Evolutionary conservation across 2,797 vertebrate species (phyloP), one percentile per base, ranked within the genome.

Genomic region (Coccyzus lansbergi): DNA sequence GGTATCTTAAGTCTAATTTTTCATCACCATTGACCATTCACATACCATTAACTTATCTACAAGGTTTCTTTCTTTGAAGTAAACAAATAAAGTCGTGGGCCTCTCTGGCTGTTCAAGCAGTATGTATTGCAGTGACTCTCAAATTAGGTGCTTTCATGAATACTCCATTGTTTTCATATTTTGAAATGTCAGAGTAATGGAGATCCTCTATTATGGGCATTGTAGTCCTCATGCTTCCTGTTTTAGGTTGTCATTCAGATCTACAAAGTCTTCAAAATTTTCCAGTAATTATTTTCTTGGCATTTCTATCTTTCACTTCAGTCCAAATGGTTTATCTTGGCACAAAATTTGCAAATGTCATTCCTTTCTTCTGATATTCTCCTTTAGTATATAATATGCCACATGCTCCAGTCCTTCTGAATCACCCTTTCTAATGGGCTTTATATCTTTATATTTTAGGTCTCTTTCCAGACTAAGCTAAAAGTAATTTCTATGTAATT

Each of bases 321-420:
- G 56, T 77, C 52, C 64, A 90, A 94, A 79, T 65, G 15, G 70
- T 82, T 93, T 96, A 76, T 71, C 36, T 64, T 95, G 70, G 49
- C 85, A 94, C 75, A 42, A 94, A 88, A 97, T 88, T 95, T 92
- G 87, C 77, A 93, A 92, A 91, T 92, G 70, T 92, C 89, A 79
- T 82, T 95, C 56, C 33, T 77, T 86, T 84, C 60, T 86, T 90
- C 77, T 74, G 53, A 76, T 94, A 88, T 34, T 82, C 36, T 80
- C 38, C 48, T 86, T 77, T 82, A 70, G 42, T 63, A 40, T 13
- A 20, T 77, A 71, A 48, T 90, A 59, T 88, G 51, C n/a, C 40
- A 44, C 72, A 76, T 76, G 22, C 15, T 78, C 7, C 59, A 82
- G 40, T 67, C 46, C 56, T 91, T 36, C 44, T 86, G 65, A 91